Base-by-base conservation (phyloP, 1,140 invertebrate genomes). In the Ceratosolen solmsi region DNA sequence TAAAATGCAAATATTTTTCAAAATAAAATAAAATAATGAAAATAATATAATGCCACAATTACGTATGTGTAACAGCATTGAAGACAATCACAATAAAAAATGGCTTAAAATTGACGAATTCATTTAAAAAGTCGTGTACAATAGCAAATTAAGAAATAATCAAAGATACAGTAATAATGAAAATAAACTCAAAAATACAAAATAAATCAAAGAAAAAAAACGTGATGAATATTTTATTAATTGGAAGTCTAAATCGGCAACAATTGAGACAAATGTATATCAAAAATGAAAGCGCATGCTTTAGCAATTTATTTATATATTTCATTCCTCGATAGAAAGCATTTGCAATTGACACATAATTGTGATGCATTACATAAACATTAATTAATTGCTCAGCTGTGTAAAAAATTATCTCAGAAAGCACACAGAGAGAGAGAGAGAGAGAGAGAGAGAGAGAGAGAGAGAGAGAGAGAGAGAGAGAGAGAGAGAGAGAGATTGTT, bases 211-310 rank as follows among this genome's bases (percentile, higher is more conserved):
- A 56, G 11, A 30, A 15, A 20, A 72, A 72, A 49, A 77, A 25
- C 17, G 27, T 49, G 41, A 65, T 17, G n/a, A 65, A 77, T n/a
- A 65, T 30, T 36, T 38, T 65, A 49, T 30, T n/a, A 27, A 49
- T 27, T 65, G 3, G 49, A 77, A 60, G n/a, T 8, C 25, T 25
- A 15, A 77, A 49, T 65, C n/a, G 0, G 2, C 15, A 56, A 27
- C 2, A 65, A 36, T 11, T 72, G 25, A 33, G 33, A n/a, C 9
- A 22, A 65, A 63, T 33, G 41, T 49, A 13, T 30, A 38, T 49
- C 2, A 22, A 46, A 27, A 46, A 49, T 27, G n/a, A 30, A 77
- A 77, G 58, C 74, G n/a, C 74, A 77, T 77, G 74, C 74, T 77
- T 22, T 20, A 36, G 33, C 60, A 38, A 22, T n/a, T 38, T 38